Base-by-base conservation (phyloP, 2,888 invertebrate species). In the Drosophila birchii region DNA sequence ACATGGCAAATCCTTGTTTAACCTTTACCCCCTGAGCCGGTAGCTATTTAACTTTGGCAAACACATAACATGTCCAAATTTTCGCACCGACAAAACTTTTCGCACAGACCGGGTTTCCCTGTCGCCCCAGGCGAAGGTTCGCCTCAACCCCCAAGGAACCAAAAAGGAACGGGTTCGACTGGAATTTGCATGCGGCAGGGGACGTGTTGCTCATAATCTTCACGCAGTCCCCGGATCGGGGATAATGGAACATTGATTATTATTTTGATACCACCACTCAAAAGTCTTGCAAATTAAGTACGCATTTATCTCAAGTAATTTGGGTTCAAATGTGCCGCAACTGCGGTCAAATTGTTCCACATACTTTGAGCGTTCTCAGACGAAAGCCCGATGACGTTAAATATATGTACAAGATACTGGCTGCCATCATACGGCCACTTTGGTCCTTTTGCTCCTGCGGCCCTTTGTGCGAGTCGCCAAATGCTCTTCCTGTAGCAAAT, bases 51-150 rank as follows among this genome's bases (percentile, higher is more conserved):
- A 84, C 84, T 84, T 84, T 81, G 81, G 86, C 84, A 84, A 84
- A 84, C 86, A 84, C 86, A 72, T 86, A 84, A 84, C 81, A 81
- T 90, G 91, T 90, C 89, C 87, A 90, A 90, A 91, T 90, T 90
- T 89, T 86, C 85, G 86, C 89, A 80, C 83, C 79, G 79, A 72
- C 72, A 70, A 63, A 82, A 82, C 78, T 82, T 82, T 82, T 82
- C 82, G 84, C 84, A 84, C 79, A 86, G 68, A 67, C 43, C 41
- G 39, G 57, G 38, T 57, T 14, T 49, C 34, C 20, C 53, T 14
- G 43, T 20, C 8, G 68, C 68, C 34, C 44, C 23, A 60, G 43
- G 62, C 62, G 23, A n/a, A 38, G 61, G 43, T 55, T 23, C 20
- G 51, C 6, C 58, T 38, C 38, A 54, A 54, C 47, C 64, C 34